Percentiles rank a stretch among this genome's conserved stretches.
phyloP scores from a whole-genome alignment of 2,113 vertebrate genomes.

The Leptobrachium leishanense region DNA sequence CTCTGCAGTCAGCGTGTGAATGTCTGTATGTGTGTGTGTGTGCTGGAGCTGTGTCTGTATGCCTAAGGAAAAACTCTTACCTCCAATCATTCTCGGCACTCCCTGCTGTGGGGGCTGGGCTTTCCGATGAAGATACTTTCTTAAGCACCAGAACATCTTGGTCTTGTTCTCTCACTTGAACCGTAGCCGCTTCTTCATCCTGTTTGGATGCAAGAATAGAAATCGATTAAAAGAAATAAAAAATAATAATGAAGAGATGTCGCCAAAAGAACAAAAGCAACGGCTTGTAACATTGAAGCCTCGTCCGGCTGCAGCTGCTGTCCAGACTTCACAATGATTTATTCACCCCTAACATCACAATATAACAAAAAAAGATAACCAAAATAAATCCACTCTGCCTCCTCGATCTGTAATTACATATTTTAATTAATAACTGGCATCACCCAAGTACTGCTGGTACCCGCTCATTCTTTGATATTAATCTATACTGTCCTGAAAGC shows the following conservation, averaged over 20 bases:
- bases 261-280: constrained; percentile 23
- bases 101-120: constrained; percentile 75
- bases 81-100: constrained; percentile 65
- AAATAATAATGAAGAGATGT: constrained; percentile 6
- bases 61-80: constrained; percentile 65
- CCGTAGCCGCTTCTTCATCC: constrained; percentile 78
- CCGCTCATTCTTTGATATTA: too few relatives aligned
- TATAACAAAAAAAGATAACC: constrained; percentile 1
- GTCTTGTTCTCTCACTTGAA: constrained; percentile 79
- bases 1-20: constrained; percentile 72
- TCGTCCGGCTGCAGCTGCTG: constrained; percentile 28
- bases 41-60: constrained; percentile 50
- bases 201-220: constrained; percentile 59
- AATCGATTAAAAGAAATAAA: constrained; percentile 39
- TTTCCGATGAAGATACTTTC: constrained; percentile 76
- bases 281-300: constrained; percentile 50
- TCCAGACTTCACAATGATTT: constrained; percentile 38
- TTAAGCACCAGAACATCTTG: constrained; percentile 82
- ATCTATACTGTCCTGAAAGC: too few relatives aligned
- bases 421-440: constrained; percentile 4
- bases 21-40: constrained; percentile 52
- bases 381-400: not conserved
- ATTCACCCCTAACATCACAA: constrained; percentile 43
- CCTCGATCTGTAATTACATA: not conserved
- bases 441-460: not conserved